phyloP scores from a whole-genome alignment of 1,140 invertebrate genomes.

The Tribolium madens region DNA sequence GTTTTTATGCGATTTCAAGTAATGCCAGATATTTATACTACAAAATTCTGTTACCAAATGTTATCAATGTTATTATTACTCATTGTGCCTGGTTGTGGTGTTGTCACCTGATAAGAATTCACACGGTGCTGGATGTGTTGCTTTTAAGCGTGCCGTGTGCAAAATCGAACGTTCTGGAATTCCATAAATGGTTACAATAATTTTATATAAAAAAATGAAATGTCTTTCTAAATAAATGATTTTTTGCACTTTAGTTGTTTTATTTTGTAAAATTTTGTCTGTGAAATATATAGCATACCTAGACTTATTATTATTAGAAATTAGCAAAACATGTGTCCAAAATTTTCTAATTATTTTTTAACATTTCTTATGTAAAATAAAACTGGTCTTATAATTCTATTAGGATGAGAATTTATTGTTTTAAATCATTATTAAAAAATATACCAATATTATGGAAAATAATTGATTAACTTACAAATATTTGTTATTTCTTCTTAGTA shows the following conservation, averaged over 20 bases:
- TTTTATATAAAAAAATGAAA: not conserved
- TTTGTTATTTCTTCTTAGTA: not conserved
- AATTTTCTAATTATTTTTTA: too few species aligned
- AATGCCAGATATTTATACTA: not conserved
- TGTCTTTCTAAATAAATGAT: not conserved
- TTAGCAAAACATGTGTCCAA: too few species aligned
- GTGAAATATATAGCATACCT: too few species aligned
- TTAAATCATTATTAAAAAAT: too few species aligned
- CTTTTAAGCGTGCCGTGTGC: not conserved
- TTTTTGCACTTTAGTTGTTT: not conserved
- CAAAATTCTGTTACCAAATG: not conserved
- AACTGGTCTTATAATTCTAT: too few species aligned
- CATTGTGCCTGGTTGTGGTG: not conserved
- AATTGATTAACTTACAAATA: not conserved
- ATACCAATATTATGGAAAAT: too few species aligned
- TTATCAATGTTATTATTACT: not conserved
- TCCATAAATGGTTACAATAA: not conserved
- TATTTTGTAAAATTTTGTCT: too few species aligned
- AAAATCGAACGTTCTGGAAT: not conserved
- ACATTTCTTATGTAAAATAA: too few species aligned
- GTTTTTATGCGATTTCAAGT: too few species aligned
- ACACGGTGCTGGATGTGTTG: not conserved
- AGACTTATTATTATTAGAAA: too few species aligned
- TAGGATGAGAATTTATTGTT: too few species aligned
- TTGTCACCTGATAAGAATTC: not conserved